phyloP scores from a whole-genome alignment of 1,140 invertebrate genomes.

The Bradysia coprophila region DNA sequence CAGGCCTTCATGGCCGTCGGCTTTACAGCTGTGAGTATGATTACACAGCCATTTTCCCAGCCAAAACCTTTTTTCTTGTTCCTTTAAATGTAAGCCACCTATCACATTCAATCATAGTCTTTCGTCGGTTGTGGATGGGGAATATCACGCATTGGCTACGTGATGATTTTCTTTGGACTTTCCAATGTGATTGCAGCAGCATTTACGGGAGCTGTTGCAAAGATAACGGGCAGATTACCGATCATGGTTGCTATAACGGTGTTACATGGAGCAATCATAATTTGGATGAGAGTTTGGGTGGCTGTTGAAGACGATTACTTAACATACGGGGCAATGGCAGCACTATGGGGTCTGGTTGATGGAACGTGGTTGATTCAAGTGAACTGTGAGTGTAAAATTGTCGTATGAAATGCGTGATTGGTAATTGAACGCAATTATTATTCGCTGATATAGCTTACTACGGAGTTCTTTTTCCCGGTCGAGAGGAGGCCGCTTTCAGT shows the following conservation, averaged over 20 bases:
- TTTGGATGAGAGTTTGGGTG: slow-evolving; percentile 49
- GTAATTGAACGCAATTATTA: too few species aligned
- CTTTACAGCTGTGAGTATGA: slow-evolving; percentile 57
- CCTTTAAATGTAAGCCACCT: not conserved
- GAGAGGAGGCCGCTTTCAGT: slow-evolving; percentile 80
- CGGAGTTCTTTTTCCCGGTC: slow-evolving; percentile 68
- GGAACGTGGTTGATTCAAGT: slow-evolving; percentile 89
- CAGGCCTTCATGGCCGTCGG: slow-evolving; percentile 84
- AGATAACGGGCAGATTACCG: slow-evolving; percentile 58
- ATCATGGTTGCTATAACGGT: slow-evolving; percentile 52
- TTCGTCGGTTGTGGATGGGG: slow-evolving; percentile 80
- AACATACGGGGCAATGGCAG: slow-evolving; percentile 68
- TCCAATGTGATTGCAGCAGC: slow-evolving; percentile 67
- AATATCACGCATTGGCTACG: slow-evolving; percentile 74
- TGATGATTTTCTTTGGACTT: slow-evolving; percentile 80
- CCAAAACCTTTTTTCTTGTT: not conserved
- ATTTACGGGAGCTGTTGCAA: slow-evolving; percentile 57
- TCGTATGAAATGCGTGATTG: not conserved
- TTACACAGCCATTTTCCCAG: not conserved
- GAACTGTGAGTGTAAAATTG: slow-evolving; percentile 47
- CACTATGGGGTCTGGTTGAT: slow-evolving; percentile 79
- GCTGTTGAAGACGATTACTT: slow-evolving; percentile 46
- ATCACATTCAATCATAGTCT: too few species aligned
- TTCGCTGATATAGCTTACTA: slow-evolving; percentile 66
- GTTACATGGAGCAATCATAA: slow-evolving; percentile 47